Base-by-base conservation (phyloP, 1,140 invertebrate genomes). In the Sycobia sp. region DNA sequence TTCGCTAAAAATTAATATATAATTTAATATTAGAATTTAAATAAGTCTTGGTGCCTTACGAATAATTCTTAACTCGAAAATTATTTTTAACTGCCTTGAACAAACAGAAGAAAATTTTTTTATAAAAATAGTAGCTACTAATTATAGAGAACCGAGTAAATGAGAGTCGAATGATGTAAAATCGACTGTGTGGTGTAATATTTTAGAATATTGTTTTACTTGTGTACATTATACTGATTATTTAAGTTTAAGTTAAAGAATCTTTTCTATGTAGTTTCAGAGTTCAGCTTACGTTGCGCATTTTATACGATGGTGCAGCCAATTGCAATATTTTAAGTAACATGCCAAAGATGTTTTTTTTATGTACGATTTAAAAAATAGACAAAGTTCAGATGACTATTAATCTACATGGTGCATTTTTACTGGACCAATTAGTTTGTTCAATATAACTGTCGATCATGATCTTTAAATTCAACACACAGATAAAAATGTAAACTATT, bases 281-380 rank as follows among this genome's bases (percentile, higher is more conserved):
- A 54, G 39, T 22, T 29, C 32, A 46, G 29, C 27, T 59, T 58
- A 53, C 11, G 53, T 56, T 36, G 39, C 59, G 47, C 32, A 59
- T 51, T 62, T 65, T 66, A 67, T 63, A 65, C n/a, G 55, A 61
- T 67, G 66, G 63, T 67, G 66, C 63, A 56, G 64, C 39, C 50
- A 63, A 70, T 69, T 72, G 71, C 72, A 78, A 77, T 77, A 77
- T 76, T 58, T 58, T 69, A 67, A 68, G 73, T 65, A 62, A 71
- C 70, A 79, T 80, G 75, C 79, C 79, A 81, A 81, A 81, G 79
- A 81, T 75, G 74, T 72, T 71, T n/a, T n/a, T 46, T 65, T 58
- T 53, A 53, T 65, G 9, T 58, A 53, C 47, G 41, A 50, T 57
- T 57, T 36, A 36, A 65, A 58, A 57, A 54, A 59, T 53, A 51